Base-by-base conservation (phyloP, 2,888 invertebrate genomes). In the Saturnia pavonia region DNA sequence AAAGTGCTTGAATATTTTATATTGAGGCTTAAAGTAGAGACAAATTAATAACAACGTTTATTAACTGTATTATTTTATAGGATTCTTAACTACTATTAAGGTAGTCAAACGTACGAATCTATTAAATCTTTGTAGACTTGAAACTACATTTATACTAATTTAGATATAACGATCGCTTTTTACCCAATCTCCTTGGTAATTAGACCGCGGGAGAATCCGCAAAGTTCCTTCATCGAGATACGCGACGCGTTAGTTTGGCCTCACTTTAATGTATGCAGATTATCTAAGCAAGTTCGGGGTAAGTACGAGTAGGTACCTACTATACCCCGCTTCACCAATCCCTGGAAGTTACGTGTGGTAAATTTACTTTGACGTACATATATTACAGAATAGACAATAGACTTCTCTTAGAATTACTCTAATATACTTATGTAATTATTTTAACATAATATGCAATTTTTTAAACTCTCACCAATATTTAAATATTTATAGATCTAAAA, bases 181-280 rank as follows among this genome's bases (percentile, higher is more conserved):
- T 81, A 78, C 86, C 85, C 79, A 83, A 80, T 84, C 84, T 77
- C 79, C 85, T 85, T 86, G 80, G 83, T 92, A 91, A 92, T 92
- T 90, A 91, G 90, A 89, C 87, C 87, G 84, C 85, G 82, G 88
- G 87, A 87, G 87, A 84, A 79, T 79, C 73, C 74, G 73, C 85
- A 82, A 92, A 92, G 88, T 92, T 92, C 89, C 88, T 88, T 92
- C 92, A 92, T 93, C 93, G 91, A 89, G 91, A 88, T 88, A 88
- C 89, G 86, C 79, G 80, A 79, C 80, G 88, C 89, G 90, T 89
- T 93, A 94, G 93, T 94, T 94, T 86, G 84, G 88, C 85, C 90
- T 90, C 90, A 92, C 92, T 92, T 92, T 94, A 94, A 94, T 93
- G 90, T 92, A 94, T 94, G 92, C 93, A 92, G 91, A 92, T 93